These are phyloP conservation scores for Dendrocopos noguchii DNA, from an alignment of 2,113 vertebrate species.

Conservation along the genomic window DNA sequence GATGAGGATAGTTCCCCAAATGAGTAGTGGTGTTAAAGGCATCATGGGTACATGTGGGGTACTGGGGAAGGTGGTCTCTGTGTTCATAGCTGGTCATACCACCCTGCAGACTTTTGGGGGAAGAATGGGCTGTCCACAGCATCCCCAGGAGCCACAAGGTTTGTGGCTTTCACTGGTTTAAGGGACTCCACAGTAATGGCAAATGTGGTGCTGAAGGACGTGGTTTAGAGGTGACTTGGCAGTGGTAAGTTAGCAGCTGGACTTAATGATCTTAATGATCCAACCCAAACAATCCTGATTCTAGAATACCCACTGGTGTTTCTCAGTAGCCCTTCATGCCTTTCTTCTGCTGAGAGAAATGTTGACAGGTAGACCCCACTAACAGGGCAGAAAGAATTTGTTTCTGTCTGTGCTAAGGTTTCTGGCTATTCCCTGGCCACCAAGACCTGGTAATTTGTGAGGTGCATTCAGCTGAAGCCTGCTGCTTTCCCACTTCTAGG, in stretches of 20 bases:
- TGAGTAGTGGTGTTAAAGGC: neutral
- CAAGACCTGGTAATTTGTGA: neutral
- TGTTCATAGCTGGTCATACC: neutral
- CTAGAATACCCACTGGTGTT: neutral
- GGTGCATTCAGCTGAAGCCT: neutral
- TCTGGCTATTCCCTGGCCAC: neutral
- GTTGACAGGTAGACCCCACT: rapidly evolving
- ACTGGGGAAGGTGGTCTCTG: neutral
- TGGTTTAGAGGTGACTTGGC: no score
- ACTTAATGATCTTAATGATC: no score
- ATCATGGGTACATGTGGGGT: neutral
- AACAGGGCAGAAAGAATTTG: neutral
- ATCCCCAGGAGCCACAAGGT: neutral
- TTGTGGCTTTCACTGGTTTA: neutral
- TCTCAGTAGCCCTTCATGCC: neutral
- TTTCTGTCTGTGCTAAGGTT: neutral
- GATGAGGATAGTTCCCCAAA: neutral
- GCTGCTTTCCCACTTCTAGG: neutral
- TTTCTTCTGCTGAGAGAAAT: neutral
- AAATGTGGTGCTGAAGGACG: no score
- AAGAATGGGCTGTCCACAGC: neutral
- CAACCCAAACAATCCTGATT: no score
- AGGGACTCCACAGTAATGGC: neutral
- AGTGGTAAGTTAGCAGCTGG: no score
- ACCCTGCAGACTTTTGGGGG: neutral